Evolutionary conservation across 2,113 vertebrate species (phyloP).

Genomic region (Syrmaticus mikado): DNA sequence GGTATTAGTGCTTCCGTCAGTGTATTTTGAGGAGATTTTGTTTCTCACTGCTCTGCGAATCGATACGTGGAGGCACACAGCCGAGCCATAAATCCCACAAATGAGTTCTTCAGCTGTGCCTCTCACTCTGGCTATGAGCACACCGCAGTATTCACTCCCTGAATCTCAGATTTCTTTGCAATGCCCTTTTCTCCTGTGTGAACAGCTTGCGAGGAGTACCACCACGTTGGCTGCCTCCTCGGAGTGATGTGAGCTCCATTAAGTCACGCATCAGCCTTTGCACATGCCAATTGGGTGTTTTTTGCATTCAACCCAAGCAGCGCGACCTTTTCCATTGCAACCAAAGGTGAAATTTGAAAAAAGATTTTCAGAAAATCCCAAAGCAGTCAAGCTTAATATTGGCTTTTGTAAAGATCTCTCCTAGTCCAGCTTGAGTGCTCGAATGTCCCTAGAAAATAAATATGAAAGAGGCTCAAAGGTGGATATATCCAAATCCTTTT

Average conservation of each 20-base stretch:
- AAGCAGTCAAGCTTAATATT: constrained; percentile 50
- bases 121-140: not conserved
- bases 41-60: constrained; percentile 41
- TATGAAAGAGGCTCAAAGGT: constrained; percentile 35
- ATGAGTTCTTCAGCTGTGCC: not conserved
- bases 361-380: constrained; percentile 63
- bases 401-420: constrained; percentile 45
- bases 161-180: not conserved
- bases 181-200: constrained; percentile 17
- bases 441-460: constrained; percentile 42
- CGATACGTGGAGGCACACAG: not conserved
- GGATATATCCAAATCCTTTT: constrained; percentile 39
- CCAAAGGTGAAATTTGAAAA: constrained; percentile 66
- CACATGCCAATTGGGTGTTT: constrained; percentile 48
- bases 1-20: not conserved
- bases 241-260: not conserved
- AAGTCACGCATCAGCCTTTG: not conserved
- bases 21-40: constrained; percentile 37
- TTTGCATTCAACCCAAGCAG: constrained; percentile 34
- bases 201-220: not conserved
- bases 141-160: not conserved
- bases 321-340: constrained; percentile 28
- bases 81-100: constrained; percentile 32
- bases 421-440: constrained; percentile 1
- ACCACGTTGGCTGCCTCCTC: not conserved